These are phyloP conservation scores for Alcis repandata DNA, from an alignment of 2,888 invertebrate genomes.

Conservation along the genomic window DNA sequence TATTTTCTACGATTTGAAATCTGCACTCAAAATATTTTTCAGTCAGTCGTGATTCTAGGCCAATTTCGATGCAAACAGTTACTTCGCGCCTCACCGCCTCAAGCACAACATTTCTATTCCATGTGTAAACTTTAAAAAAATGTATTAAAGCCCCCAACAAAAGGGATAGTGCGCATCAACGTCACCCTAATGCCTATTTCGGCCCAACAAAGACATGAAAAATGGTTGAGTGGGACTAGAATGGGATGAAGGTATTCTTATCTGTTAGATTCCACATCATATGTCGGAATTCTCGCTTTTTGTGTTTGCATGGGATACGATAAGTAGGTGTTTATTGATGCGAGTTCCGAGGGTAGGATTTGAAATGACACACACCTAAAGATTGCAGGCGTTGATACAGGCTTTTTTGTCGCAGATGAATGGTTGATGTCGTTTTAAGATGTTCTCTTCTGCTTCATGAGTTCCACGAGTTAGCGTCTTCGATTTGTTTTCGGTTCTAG, in stretches of 20 bases:
- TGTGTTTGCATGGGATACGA: slow-evolving; percentile 48
- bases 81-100: slow-evolving; percentile 2
- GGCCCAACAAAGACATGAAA: slow-evolving; percentile 82
- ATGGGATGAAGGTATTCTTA: slow-evolving; percentile 81
- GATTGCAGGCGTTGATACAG: slow-evolving; percentile 46
- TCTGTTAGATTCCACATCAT: slow-evolving; percentile 74
- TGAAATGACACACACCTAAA: slow-evolving; percentile 26
- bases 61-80: slow-evolving; percentile 11
- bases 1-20: neutral
- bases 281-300: slow-evolving; percentile 59
- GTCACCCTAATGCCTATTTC: slow-evolving; percentile 77
- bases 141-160: slow-evolving; percentile 61
- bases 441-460: no score
- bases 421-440: neutral
- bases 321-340: slow-evolving; percentile 49
- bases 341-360: slow-evolving; percentile 37
- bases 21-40: neutral
- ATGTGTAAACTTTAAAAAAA: slow-evolving; percentile 58
- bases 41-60: neutral
- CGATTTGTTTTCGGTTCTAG: no score
- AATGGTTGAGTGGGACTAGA: slow-evolving; percentile 79
- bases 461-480: neutral
- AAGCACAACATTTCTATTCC: slow-evolving; percentile 34
- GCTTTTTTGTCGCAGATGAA: slow-evolving; percentile 16
- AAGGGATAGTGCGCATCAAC: slow-evolving; percentile 66